Base-by-base conservation (phyloP, 1,140 invertebrate species). In the Lepidurus packardi region DNA sequence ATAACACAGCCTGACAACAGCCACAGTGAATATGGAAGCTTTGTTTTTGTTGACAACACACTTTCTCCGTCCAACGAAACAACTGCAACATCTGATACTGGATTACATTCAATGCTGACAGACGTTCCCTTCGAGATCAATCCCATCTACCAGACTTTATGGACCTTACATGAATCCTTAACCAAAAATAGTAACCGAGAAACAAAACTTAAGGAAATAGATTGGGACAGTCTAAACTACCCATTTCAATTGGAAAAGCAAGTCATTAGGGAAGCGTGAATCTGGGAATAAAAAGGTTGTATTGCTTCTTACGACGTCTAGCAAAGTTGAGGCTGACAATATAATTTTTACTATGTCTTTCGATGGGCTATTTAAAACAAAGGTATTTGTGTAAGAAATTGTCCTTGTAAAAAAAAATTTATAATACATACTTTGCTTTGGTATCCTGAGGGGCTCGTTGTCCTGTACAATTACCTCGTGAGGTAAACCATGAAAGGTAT, bases 391-490 rank as follows among this genome's bases (percentile, higher is more conserved):
- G 10, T 75, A 47, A 41, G 47, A 74, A 43, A 47, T 34, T 8
- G 43, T 43, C 8, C 47, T 47, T 16, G 21, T 11, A 24, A 73
- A 47, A 78, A 65, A 41, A n/a, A 78, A 78, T 9, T 78, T 7
- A 11, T 21, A 24, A 45, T 41, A 84, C 87, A 87, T 85, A 90
- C 90, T 86, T 84, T 88, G 85, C 83, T 88, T 86, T 81, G 94
- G 95, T 88, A 96, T 90, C 86, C 90, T 89, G 41, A 96, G 83
- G 53, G 89, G 84, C 83, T 96, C 92, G 76, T 86, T 90, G 84
- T 98, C 96, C 80, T 88, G 86, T 42, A 97, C 86, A n/a, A 91
- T 90, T 81, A 93, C 90, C 83, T 92, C 88, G 84, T 97, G 92
- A 7, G 89, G 86, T 82, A 91, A 88, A 84, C 90, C 90, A 81